phyloP scores from a whole-genome alignment of 2,113 vertebrate species.

The Myocastor coypus region DNA sequence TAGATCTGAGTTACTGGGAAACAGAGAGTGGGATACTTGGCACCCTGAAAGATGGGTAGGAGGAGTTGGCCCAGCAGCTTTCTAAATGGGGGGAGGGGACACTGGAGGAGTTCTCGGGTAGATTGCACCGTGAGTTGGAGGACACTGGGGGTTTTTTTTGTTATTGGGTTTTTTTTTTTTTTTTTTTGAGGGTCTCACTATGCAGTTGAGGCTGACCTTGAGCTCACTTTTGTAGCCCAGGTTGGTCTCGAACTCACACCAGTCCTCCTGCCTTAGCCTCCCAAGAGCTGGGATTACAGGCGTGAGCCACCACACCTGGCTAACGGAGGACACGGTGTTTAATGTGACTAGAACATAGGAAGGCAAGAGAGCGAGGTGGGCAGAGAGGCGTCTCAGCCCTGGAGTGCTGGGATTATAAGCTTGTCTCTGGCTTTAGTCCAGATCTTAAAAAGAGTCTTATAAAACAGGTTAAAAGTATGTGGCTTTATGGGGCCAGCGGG shows the following conservation, averaged over 20 bases:
- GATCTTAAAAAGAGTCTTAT: not conserved
- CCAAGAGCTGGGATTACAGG: too few relatives aligned
- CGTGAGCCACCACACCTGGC: too few relatives aligned
- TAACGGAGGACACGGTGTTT: not conserved
- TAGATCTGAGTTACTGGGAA: not conserved
- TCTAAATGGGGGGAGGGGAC: not conserved
- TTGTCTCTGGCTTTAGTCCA: not conserved
- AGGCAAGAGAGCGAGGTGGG: not conserved
- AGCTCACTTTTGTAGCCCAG: too few relatives aligned
- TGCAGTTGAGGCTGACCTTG: too few relatives aligned
- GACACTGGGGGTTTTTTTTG: too few relatives aligned
- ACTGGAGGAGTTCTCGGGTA: not conserved
- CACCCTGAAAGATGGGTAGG: not conserved
- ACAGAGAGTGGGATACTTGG: not conserved
- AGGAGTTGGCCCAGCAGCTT: not conserved
- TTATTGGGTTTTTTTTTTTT: too few relatives aligned
- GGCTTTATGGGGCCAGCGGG: too few relatives aligned
- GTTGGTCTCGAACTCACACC: too few relatives aligned
- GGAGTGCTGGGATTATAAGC: not conserved
- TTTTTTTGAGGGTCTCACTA: too few relatives aligned
- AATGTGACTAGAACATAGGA: not conserved
- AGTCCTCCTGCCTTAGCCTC: too few relatives aligned
- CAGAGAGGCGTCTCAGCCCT: not conserved
- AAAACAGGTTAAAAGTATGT: conserved; percentile 10
- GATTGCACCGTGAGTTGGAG: not conserved